phyloP scores from a whole-genome alignment of 2,113 vertebrate genomes.

The Theristicus caerulescens region DNA sequence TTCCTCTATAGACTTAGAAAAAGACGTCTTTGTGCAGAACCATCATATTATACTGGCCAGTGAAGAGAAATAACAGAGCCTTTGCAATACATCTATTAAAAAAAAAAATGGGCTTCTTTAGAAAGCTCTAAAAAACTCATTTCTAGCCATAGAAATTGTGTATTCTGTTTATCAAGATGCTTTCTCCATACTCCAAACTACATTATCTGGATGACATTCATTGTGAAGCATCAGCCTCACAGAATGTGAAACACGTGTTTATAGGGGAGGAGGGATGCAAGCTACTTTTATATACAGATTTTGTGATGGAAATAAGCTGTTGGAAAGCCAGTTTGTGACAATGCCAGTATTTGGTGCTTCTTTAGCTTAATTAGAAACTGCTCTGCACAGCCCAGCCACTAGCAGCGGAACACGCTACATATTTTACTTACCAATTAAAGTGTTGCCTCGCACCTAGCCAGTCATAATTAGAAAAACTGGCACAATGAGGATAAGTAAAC shows the following conservation, averaged over 20 bases:
- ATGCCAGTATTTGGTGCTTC: not conserved
- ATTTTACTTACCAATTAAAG: conserved; percentile 25
- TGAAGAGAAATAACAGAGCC: not conserved
- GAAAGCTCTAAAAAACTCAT: conserved; percentile 34
- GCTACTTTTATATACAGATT: not conserved
- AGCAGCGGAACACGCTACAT: not conserved
- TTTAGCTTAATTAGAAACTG: conserved; percentile 35
- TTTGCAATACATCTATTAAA: not conserved
- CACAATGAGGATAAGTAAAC: not conserved
- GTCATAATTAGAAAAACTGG: not conserved
- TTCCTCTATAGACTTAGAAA: not conserved
- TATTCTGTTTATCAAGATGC: not conserved
- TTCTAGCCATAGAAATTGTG: conserved; percentile 1
- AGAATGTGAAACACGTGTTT: not conserved
- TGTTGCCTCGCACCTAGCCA: not conserved
- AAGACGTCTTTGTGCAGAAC: not conserved
- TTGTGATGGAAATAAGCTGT: conserved; percentile 31
- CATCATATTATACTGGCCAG: not conserved
- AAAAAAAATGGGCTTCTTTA: not conserved
- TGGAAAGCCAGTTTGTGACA: not conserved
- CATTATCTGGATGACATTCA: not conserved
- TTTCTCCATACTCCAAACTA: not conserved
- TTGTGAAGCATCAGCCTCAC: not conserved
- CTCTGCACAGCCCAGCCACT: not conserved
- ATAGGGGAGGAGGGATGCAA: not conserved